phyloP scores from a whole-genome alignment of 2,797 vertebrate species.

The Pipistrellus kuhlii region DNA sequence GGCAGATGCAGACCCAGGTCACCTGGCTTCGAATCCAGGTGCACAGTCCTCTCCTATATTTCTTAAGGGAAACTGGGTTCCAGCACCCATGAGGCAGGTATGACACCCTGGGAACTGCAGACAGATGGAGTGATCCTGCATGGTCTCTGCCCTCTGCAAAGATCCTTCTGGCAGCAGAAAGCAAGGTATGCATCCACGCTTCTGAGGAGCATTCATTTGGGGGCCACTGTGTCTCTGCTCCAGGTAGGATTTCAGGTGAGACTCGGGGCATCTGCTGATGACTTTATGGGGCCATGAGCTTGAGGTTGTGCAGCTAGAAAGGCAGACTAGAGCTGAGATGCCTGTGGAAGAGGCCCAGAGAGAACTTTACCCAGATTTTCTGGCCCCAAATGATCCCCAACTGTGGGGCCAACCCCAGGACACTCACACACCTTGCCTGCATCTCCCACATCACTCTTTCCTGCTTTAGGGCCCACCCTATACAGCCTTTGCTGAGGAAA shows the following conservation, averaged over 20 bases:
- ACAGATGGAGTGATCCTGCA: constrained; percentile 76
- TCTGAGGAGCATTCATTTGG: constrained; percentile 81
- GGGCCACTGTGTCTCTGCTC: constrained; percentile 83
- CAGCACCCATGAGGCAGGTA: constrained; percentile 78
- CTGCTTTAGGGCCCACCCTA: not conserved
- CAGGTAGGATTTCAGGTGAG: constrained; percentile 66
- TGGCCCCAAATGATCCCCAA: constrained; percentile 56
- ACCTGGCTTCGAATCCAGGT: not conserved
- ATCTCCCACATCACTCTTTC: constrained; percentile 11
- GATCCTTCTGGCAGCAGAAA: constrained; percentile 83
- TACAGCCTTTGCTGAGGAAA: not conserved
- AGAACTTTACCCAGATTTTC: constrained; percentile 57
- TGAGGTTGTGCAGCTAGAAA: constrained; percentile 50
- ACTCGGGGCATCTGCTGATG: constrained; percentile 70
- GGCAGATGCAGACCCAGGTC: constrained; percentile 61
- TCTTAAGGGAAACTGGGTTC: constrained; percentile 78
- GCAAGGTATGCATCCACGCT: constrained; percentile 70
- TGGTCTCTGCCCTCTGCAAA: constrained; percentile 52
- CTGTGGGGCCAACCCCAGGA: not conserved
- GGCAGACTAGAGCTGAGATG: not conserved
- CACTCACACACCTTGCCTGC: not conserved
- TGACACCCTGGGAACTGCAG: constrained; percentile 75
- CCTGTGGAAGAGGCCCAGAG: not conserved
- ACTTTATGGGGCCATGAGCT: constrained; percentile 74
- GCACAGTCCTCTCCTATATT: constrained; percentile 59